phyloP scores from a whole-genome alignment of 2,113 vertebrate genomes.

The Carollia perspicillata region DNA sequence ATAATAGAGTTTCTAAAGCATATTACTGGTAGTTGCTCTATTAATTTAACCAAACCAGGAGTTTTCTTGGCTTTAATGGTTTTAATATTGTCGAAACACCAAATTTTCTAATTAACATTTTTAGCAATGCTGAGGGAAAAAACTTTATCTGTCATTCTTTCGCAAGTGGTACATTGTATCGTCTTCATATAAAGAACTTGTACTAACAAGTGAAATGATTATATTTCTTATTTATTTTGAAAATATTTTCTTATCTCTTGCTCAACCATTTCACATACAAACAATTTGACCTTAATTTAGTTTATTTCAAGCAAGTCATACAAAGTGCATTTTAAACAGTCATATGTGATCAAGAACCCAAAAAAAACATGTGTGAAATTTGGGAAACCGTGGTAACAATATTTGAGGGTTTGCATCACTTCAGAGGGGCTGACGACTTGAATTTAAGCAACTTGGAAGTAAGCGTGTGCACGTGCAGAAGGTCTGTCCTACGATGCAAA shows the following conservation, averaged over 20 bases:
- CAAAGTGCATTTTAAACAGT: neutral
- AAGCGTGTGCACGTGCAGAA: neutral
- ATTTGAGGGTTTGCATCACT: neutral
- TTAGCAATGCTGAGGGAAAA: neutral
- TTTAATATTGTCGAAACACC: neutral
- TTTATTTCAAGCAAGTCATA: neutral
- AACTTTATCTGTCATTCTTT: neutral
- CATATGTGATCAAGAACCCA: neutral
- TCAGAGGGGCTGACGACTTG: neutral
- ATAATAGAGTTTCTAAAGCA: neutral
- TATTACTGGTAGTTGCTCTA: neutral
- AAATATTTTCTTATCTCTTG: neutral
- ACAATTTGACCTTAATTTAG: neutral
- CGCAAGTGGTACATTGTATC: neutral
- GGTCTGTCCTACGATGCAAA: no score
- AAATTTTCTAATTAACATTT: neutral
- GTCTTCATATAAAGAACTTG: neutral
- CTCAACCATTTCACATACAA: neutral
- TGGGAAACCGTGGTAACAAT: neutral
- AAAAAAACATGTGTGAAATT: neutral
- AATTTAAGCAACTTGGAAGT: neutral
- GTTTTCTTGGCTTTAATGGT: neutral
- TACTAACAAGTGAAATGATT: neutral
- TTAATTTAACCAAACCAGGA: neutral
- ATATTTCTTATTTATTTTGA: neutral